Evolutionary conservation across 2,888 invertebrate genomes (phyloP).

Genomic region (Serrognathus titanus): DNA sequence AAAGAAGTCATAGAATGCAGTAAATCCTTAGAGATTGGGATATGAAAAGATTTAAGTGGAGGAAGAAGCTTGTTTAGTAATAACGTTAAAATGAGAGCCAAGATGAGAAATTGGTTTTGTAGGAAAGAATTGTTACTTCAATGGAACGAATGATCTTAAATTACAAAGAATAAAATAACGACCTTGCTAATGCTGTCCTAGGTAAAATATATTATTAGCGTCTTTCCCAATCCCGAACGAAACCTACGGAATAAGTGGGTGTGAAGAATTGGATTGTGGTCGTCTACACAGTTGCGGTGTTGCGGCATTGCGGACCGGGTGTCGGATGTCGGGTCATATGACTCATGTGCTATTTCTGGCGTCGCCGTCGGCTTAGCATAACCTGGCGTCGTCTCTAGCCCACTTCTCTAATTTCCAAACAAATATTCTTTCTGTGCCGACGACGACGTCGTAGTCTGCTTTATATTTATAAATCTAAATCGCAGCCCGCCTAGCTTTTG

Average conservation of each 20-base stretch:
- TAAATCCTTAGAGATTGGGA: too few relatives aligned
- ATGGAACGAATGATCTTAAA: too few relatives aligned
- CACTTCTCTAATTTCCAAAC: constrained; percentile 33
- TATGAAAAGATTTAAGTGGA: too few relatives aligned
- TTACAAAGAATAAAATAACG: not conserved
- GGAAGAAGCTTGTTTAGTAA: too few relatives aligned
- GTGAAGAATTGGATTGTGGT: constrained; percentile 26
- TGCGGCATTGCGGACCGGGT: constrained; percentile 30
- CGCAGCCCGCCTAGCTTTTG: constrained; percentile 8
- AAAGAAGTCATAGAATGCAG: too few relatives aligned
- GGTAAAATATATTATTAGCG: constrained; percentile 9
- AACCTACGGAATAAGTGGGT: constrained; percentile 16
- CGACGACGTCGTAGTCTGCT: constrained; percentile 7
- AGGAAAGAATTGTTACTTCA: too few relatives aligned
- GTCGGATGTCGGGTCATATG: constrained; percentile 39
- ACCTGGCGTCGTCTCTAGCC: constrained; percentile 31
- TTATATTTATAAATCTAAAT: constrained; percentile 25
- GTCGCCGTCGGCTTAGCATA: constrained; percentile 33
- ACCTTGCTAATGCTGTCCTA: constrained; percentile 7
- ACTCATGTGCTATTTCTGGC: constrained; percentile 41
- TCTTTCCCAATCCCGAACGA: constrained; percentile 11
- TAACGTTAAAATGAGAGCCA: too few relatives aligned
- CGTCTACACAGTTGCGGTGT: constrained; percentile 28
- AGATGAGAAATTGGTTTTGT: too few relatives aligned
- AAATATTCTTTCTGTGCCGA: constrained; percentile 24